Evolutionary conservation across 2,888 invertebrate species (phyloP), one percentile per base, ranked within the genome.

Genomic region (Drosophila rubida): DNA sequence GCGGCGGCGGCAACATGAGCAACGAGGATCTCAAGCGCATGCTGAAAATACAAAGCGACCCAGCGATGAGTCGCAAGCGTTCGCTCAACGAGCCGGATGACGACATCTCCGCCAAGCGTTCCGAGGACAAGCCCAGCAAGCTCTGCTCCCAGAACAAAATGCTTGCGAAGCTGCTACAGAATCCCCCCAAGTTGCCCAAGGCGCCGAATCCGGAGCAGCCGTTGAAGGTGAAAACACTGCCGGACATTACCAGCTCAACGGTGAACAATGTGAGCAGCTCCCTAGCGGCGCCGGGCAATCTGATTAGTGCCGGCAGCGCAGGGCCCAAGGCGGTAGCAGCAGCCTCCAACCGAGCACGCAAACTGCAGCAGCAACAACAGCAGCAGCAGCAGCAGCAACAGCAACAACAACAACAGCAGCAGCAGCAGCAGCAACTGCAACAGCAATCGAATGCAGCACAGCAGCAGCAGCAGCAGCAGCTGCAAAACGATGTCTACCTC

Each of bases 121-220:
- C 90, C 6, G 92, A 92, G 67, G 90, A 91, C 58, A 91, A 91
- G 22, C 93, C 93, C 57, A 96, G 96, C 81, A 94, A 95, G 76
- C 93, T 97, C 51, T 96, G 96, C 92, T 95, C 96, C 91, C 95
- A 95, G 90, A 97, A 97, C 91, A 95, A 95, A 91, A 97, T 97
- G 95, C 93, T 97, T 78, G 97, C 97, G 37, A 95, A 95, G 42
- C 92, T 97, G 81, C 92, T 97, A 89, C 96, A 96, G 55, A 95
- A 95, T 90, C 95, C 96, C 81, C 94, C 95, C 82, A 94, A 94
- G 90, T 92, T 95, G 89, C 94, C 94, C 25, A 92, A 85, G 78
- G 90, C 87, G 72, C 91, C 90, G 75, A 91, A 89, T 72, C 90
- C 90, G 62, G 89, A 90, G 50, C 90, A 91, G 49, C 82, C 87